phyloP scores from a whole-genome alignment of 2,797 vertebrate species.

The Catharus ustulatus region DNA sequence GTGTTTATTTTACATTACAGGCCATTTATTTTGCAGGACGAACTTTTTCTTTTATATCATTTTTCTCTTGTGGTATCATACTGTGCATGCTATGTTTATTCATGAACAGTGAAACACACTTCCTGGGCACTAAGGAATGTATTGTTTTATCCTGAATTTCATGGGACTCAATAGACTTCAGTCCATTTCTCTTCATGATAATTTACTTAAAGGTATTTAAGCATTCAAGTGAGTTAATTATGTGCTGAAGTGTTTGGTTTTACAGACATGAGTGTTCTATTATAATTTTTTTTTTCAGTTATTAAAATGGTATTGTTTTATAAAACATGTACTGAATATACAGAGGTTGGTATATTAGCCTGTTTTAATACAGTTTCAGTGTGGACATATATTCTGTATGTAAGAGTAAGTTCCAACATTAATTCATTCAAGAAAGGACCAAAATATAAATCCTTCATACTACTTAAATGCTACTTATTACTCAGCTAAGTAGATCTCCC shows the following conservation, averaged over 20 bases:
- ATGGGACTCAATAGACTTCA: not conserved
- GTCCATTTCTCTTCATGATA: not conserved
- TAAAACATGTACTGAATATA: not conserved
- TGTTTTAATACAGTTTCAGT: not conserved
- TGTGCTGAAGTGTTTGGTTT: not conserved
- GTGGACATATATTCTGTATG: not conserved
- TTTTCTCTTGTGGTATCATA: conserved; percentile 24
- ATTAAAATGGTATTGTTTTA: not conserved
- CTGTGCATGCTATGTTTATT: conserved; percentile 57
- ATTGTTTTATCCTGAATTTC: not conserved
- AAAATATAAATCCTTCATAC: not conserved
- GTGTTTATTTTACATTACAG: conserved; percentile 62
- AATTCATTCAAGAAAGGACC: not conserved
- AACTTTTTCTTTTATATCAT: conserved; percentile 34
- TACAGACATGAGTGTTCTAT: not conserved
- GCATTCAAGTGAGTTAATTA: not conserved
- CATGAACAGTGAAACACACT: conserved; percentile 35
- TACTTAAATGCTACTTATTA: not conserved
- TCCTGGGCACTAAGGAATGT: not conserved
- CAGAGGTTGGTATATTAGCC: not conserved
- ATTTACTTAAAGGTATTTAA: not conserved
- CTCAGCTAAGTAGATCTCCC: not conserved
- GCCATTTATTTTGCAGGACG: conserved; percentile 44
- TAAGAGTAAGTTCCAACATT: not conserved
- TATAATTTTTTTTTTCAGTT: not conserved